phyloP scores from a whole-genome alignment of 2,113 vertebrate species.

The Rallus limicola region DNA sequence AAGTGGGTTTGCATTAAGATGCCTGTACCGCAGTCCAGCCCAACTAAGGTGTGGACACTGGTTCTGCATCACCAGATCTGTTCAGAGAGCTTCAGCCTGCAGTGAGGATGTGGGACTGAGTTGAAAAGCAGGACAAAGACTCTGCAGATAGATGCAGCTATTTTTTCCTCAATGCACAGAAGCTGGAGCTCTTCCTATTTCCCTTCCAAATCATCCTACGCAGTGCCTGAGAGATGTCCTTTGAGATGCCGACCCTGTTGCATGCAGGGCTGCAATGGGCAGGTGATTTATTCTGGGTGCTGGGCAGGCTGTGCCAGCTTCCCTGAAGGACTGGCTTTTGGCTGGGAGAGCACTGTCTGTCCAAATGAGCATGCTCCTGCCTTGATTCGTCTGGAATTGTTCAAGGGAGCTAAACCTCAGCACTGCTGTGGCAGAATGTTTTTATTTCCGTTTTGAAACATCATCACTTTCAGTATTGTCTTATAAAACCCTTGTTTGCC shows the following conservation, averaged over 20 bases:
- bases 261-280: background rate
- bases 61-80: background rate
- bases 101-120: background rate
- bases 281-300: background rate
- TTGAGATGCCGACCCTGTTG: background rate
- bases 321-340: conserved; percentile 4
- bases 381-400: background rate
- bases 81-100: background rate
- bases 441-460: background rate
- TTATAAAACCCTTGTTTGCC: background rate
- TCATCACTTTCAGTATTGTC: background rate
- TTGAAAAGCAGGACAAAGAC: background rate
- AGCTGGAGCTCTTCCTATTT: background rate
- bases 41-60: accelerated
- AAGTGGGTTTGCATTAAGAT: background rate
- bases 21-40: background rate
- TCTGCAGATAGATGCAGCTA: background rate
- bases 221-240: background rate
- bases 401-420: conserved; percentile 5
- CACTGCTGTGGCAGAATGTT: background rate
- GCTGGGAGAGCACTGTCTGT: background rate
- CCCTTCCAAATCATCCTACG: background rate
- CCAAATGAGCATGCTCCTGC: background rate
- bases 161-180: background rate
- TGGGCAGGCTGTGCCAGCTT: background rate